Evolutionary conservation across 2,888 invertebrate genomes (phyloP).

Genomic region (Myopa tessellatipennis): DNA sequence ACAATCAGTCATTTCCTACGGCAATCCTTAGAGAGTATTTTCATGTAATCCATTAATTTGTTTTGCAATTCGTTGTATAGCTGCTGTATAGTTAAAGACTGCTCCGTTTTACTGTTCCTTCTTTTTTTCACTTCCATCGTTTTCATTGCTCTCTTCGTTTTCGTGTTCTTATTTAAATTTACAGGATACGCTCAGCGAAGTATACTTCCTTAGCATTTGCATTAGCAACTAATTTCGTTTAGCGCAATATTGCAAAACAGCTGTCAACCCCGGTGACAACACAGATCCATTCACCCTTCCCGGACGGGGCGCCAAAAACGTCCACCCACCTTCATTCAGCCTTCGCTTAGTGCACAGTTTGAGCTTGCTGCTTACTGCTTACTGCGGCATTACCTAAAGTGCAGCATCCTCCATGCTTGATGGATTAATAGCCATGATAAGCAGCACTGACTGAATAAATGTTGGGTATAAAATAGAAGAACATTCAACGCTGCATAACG

Average conservation of each 20-base stretch:
- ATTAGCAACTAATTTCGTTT: slow-evolving; percentile 37
- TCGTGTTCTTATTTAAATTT: slow-evolving; percentile 8
- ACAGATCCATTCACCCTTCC: neutral
- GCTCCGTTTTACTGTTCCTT: neutral
- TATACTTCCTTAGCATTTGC: slow-evolving; percentile 25
- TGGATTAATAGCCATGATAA: slow-evolving; percentile 12
- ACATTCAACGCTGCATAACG: slow-evolving; percentile 14
- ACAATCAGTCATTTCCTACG: neutral
- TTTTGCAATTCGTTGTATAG: neutral
- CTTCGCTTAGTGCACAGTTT: neutral
- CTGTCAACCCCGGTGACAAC: slow-evolving; percentile 12
- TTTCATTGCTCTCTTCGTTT: neutral
- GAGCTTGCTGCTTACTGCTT: slow-evolving; percentile 4
- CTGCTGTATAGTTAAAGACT: too few species aligned
- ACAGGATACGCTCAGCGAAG: neutral
- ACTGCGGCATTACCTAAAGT: neutral
- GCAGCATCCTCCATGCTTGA: slow-evolving; percentile 9
- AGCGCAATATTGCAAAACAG: slow-evolving; percentile 24
- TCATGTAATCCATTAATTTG: slow-evolving; percentile 10
- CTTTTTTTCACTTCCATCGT: neutral
- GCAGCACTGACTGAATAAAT: slow-evolving; percentile 17
- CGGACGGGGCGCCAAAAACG: neutral
- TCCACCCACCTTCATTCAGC: neutral
- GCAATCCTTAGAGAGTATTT: neutral
- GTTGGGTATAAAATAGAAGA: slow-evolving; percentile 7